phyloP scores from a whole-genome alignment of 2,797 vertebrate species.

The Malacoraja senta region DNA sequence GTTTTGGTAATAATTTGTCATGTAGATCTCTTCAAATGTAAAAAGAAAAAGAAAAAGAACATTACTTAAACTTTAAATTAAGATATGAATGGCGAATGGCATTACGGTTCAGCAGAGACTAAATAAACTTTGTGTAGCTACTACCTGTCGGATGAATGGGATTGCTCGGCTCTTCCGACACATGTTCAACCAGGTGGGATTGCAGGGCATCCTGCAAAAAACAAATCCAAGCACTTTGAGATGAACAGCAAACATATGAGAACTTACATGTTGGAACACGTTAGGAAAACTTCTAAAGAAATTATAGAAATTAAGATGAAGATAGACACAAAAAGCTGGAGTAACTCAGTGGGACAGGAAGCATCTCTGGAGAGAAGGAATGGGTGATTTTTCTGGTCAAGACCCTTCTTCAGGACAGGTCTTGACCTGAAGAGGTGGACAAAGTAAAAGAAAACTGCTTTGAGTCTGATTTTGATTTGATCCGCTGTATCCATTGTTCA shows the following conservation, averaged over 20 bases:
- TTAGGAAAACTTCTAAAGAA: neutral
- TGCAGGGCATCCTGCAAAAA: slow-evolving; percentile 30
- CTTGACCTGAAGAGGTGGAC: neutral
- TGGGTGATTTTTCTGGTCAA: no score
- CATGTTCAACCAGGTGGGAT: slow-evolving; percentile 21
- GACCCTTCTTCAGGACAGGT: no score
- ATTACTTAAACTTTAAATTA: neutral
- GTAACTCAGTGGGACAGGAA: no score
- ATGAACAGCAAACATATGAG: neutral
- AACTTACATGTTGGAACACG: neutral
- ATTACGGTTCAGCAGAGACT: neutral
- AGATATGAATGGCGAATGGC: neutral
- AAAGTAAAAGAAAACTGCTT: neutral
- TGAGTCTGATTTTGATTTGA: neutral
- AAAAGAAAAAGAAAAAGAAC: neutral
- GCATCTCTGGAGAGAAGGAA: no score
- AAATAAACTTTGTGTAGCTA: neutral
- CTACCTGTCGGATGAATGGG: slow-evolving; percentile 13
- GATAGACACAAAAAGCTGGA: no score
- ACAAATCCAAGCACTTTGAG: neutral
- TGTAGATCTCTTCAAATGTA: neutral
- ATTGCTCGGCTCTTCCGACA: neutral
- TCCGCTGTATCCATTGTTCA: no score
- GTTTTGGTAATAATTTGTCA: neutral
- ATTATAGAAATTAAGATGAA: neutral